A percentile compares a stretch with the other conserved stretches of the same genome.
Evolutionary conservation across 2,113 vertebrate species (phyloP).

Genomic region (Hippocampus abdominalis): DNA sequence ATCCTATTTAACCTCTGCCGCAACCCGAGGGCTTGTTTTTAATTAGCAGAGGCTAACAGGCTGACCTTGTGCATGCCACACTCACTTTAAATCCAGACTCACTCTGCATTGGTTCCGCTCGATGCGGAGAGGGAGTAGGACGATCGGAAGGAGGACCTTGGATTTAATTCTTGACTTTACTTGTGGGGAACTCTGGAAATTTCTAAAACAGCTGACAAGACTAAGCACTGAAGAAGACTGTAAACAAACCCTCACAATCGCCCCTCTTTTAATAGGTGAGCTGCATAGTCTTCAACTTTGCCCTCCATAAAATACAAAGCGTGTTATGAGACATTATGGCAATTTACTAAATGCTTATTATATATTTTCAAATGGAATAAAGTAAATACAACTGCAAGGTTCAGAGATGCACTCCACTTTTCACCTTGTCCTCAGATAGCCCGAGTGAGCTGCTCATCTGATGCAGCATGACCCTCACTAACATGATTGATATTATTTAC

Average conservation of each 20-base stretch:
- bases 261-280: not conserved
- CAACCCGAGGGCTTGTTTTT: conserved; percentile 84
- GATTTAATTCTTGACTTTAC: conserved; percentile 13
- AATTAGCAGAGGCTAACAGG: conserved; percentile 86
- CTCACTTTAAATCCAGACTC: conserved; percentile 78
- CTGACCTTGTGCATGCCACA: conserved; percentile 81
- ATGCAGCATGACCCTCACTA: conserved; percentile 49
- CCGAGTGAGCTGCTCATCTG: conserved; percentile 11
- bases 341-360: not conserved
- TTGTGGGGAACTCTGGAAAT: not conserved
- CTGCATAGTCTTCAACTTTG: not conserved
- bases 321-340: not conserved
- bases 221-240: not conserved
- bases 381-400: not conserved
- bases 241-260: not conserved
- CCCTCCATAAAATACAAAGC: not conserved
- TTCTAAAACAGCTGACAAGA: not conserved
- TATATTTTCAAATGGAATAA: not conserved
- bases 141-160: conserved; percentile 41
- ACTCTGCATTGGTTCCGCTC: conserved; percentile 69
- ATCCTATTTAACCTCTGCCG: conserved; percentile 81
- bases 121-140: conserved; percentile 60
- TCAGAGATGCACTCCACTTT: not conserved
- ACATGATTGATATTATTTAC: conserved; percentile 11
- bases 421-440: conserved; percentile 31